Evolutionary conservation across 2,113 vertebrate genomes (phyloP), one percentile per base, ranked within the genome.

Genomic region (Choloepus hoffmanni): DNA sequence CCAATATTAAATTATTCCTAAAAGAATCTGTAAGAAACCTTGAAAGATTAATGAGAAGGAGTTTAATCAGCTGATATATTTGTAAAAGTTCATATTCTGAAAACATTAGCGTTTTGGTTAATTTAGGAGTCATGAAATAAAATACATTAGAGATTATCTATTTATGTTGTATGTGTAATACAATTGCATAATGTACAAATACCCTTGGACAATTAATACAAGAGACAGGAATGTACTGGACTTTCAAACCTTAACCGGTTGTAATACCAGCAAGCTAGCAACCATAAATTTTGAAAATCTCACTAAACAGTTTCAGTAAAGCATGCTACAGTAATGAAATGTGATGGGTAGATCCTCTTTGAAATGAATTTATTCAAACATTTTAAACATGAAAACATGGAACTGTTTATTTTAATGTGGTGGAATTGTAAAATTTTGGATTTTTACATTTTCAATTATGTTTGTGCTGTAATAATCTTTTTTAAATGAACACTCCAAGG

Each of bases 41-140:
- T 92, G 7, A 18, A 62, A 77, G 7, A 23, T 77, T 92, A 74
- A 92, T 67, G 30, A 95, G 70, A 79, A 96, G 53, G 7, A 83
- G 4, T 58, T 95, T 14, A 68, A 60, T 63, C 78, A 23, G 91
- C 55, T 92, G 5, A 60, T 90, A 48, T 45, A 55, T 65, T 92
- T 93, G n/a, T 30, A 67, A 43, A 94, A 90, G 45, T 78, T 96
- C 45, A 24, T 74, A 40, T 40, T 84, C 74, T 92, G 58, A 9
- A 85, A 73, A 90, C 58, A 78, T 70, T 78, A 83, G 2, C 88
- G 14, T 95, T 81, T 94, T 89, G 43, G 33, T 89, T 96, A 60
- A 76, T 84, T 88, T 86, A 85, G 3, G 23, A 53, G 14, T 95
- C 13, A 28, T 74, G 3, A 82, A 85, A 58, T 86, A 89, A 84